Evolutionary conservation across 2,797 vertebrate species (phyloP), one percentile per base, ranked within the genome.

Genomic region (Artibeus lituratus): DNA sequence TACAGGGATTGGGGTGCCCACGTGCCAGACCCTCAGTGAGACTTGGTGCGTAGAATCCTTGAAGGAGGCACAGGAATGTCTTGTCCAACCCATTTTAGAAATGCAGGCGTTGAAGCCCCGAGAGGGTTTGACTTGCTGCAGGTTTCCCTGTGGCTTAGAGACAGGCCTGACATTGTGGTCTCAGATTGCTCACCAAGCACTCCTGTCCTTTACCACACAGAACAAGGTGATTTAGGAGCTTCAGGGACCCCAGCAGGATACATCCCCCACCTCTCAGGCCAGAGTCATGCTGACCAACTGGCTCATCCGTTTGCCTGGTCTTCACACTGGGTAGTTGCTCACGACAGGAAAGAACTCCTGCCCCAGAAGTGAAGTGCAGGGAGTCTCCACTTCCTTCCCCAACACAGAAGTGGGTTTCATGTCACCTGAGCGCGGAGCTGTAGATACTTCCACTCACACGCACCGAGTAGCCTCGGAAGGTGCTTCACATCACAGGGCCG

Each of bases 21-120:
- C 0, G 0, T 69, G 49, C 65, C 35, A 19, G 69, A n/a, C 5
- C 10, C 3, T 1, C 9, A 0, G 1, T n/a, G 76, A 47, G 59
- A 49, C 65, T 47, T 7, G 4, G 14, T 26, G 24, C 37, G 0
- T 8, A 21, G 69, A 57, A 19, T 24, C 69, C 26, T 39, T 44
- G 51, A 69, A 22, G 7, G 77, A 73, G 59, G 14, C 16, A 1
- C 9, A 32, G 73, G 42, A 26, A 53, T 67, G 5, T 69, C 88
- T 69, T 18, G 6, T 83, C 9, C 4, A 15, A 3, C 6, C 0
- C 51, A 5, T 26, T 69, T 51, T 74, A 70, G 85, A 88, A 87
- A 62, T 14, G 32, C 42, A 65, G 35, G 32, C 39, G 2, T 44
- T 51, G 62, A 80, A 62, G 12, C 62, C 49, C 57, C 29, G 57